These are phyloP conservation scores for Numenius arquata DNA, from an alignment of 2,113 vertebrate genomes.

Conservation along the genomic window DNA sequence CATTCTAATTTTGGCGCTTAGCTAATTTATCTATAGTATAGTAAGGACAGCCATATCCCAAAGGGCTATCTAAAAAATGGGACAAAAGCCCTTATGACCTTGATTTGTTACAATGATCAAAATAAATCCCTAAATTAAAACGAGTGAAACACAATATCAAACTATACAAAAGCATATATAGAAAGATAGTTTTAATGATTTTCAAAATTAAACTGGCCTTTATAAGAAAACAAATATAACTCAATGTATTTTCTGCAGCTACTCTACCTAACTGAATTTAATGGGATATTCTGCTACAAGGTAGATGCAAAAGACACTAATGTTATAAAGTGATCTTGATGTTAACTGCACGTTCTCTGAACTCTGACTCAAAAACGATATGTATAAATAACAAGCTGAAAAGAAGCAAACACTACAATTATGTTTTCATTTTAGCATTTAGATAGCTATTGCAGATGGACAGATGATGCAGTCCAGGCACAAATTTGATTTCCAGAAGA, in stretches of 20 bases:
- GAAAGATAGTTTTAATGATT: background rate
- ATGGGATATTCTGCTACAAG: background rate
- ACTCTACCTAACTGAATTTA: background rate
- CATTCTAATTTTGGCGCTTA: background rate
- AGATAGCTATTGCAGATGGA: background rate
- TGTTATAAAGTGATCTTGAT: background rate
- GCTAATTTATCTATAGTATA: background rate
- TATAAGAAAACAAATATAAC: background rate
- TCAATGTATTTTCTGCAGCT: background rate
- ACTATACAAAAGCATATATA: background rate
- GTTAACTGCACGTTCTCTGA: background rate
- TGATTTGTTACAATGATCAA: background rate
- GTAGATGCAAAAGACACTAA: background rate
- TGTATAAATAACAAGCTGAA: slow-evolving; percentile 1
- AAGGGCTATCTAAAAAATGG: background rate
- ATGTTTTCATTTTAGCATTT: slow-evolving; percentile 2
- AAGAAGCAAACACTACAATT: background rate
- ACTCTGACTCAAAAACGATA: background rate
- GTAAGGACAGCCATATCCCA: background rate
- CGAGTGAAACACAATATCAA: background rate
- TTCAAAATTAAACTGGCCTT: background rate
- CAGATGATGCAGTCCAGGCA: background rate
- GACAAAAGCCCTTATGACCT: background rate
- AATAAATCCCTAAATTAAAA: background rate
- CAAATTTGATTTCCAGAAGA: background rate